Conservation (phyloP, 2,113 vertebrate genomes). For the Strigops habroptila region DNA sequence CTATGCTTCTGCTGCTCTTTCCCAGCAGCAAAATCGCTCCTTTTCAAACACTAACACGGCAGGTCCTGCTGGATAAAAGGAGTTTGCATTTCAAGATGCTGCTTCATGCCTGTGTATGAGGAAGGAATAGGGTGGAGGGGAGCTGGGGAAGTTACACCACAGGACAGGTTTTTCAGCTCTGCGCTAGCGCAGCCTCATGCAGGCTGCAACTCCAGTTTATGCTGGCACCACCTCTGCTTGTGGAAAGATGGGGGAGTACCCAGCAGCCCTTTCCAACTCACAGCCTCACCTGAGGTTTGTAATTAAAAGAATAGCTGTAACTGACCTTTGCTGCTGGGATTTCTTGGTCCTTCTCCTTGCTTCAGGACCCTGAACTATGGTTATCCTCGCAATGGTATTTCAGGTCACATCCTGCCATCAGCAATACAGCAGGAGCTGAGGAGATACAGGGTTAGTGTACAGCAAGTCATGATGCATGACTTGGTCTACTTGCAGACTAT, state of each 20-base stretch:
- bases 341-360: background rate
- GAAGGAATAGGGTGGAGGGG: background rate
- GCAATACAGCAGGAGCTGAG: background rate
- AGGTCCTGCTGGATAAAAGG: background rate
- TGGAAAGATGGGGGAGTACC: background rate
- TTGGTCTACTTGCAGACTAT: background rate
- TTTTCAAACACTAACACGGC: background rate
- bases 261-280: background rate
- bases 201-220: background rate
- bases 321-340: background rate
- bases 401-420: background rate
- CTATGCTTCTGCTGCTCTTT: background rate
- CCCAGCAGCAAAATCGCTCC: background rate
- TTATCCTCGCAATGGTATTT: background rate
- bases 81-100: background rate
- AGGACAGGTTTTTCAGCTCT: background rate
- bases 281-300: background rate
- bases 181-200: background rate
- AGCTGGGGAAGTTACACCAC: fast-evolving
- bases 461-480: background rate
- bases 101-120: fast-evolving
- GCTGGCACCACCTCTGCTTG: fast-evolving
- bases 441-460: background rate
- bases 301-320: background rate
- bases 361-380: fast-evolving